Evolutionary conservation across 1,140 invertebrate species (phyloP).

Genomic region (Drosophila ananassae): DNA sequence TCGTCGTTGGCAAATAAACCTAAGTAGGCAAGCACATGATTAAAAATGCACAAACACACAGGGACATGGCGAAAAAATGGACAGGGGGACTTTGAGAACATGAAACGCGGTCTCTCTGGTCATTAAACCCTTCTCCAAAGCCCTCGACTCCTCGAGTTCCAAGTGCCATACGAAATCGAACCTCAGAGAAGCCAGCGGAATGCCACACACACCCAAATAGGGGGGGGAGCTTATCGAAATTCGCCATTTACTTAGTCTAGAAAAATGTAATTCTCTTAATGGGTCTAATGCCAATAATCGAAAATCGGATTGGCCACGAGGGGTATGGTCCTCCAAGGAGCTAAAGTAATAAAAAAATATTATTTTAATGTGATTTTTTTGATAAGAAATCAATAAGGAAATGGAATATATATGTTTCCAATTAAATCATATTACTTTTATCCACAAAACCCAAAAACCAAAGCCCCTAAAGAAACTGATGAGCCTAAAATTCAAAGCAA

Average conservation of each 20-base stretch:
- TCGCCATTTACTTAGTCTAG: slow-evolving; percentile 43
- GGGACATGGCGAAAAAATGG: background rate
- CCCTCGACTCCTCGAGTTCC: slow-evolving; percentile 4
- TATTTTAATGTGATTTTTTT: slow-evolving; percentile 11
- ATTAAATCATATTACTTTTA: too few relatives aligned
- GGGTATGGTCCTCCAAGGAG: too few relatives aligned
- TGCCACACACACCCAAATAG: slow-evolving; percentile 22
- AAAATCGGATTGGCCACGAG: slow-evolving; percentile 36
- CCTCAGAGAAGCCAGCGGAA: slow-evolving; percentile 42
- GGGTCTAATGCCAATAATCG: slow-evolving; percentile 17
- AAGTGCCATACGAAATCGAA: slow-evolving; percentile 38
- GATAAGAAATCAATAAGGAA: slow-evolving; percentile 5
- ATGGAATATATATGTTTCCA: slow-evolving; percentile 4
- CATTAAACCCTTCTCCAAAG: slow-evolving; percentile 54
- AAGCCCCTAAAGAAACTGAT: background rate
- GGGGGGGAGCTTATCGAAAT: slow-evolving; percentile 43
- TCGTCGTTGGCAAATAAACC: slow-evolving; percentile 49
- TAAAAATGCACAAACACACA: slow-evolving; percentile 66
- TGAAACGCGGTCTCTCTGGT: slow-evolving; percentile 45
- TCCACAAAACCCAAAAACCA: background rate
- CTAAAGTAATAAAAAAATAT: too few relatives aligned
- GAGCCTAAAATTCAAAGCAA: background rate
- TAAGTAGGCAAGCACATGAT: slow-evolving; percentile 80
- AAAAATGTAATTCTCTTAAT: slow-evolving; percentile 41
- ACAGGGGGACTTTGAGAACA: slow-evolving; percentile 5